Base-by-base conservation (phyloP, 2,888 invertebrate genomes). In the Trichogramma dendrolimi region DNA sequence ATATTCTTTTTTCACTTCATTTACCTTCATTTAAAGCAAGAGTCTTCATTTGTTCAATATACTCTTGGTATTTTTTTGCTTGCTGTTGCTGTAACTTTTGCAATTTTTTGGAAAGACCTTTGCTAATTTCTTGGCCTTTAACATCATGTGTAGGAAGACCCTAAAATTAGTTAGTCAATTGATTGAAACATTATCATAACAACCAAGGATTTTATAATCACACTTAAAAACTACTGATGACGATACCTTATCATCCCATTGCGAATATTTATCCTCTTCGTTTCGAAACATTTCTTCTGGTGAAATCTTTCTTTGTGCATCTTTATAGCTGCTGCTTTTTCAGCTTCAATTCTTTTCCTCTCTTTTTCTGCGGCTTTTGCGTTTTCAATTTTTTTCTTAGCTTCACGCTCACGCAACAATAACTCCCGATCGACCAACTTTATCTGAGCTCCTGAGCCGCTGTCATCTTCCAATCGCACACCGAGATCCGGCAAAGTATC, bases 121-220 rank as follows among this genome's bases (percentile, higher is more conserved):
- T 97, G 72, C 92, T 91, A 4, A 98, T 80, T 76, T 96, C 96
- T 72, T 95, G 92, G 10, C 97, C 98, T 53, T 90, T 87, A 8
- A 80, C 81, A 76, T 96, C 95, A 75, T 94, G 94, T 0, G 96
- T 97, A 5, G 98, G 98, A 55, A 98, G 80, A 49, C 97, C 97
- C 90, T 93, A 73, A 52, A 80, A 79, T 56, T 63, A 42, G 60
- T 14, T 7, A 39, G 55, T 50, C 4, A 40, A 39, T 54, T 6
- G n/a, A 41, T 53, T n/a, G 41, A 46, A 47, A 58, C 14, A 54
- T 38, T 58, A 38, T 48, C 54, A 53, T 41, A n/a, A 55, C 11
- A 4, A 52, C 57, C 39, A 55, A 43, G 43, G 68, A 67, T 39
- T 40, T 49, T 48, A 51, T 5, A 63, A 46, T 53, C 10, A 57